Percentiles rank a stretch among this genome's conserved stretches.
phyloP scores from a whole-genome alignment of 2,888 invertebrate genomes.

The Psylliodes chrysocephalus region DNA sequence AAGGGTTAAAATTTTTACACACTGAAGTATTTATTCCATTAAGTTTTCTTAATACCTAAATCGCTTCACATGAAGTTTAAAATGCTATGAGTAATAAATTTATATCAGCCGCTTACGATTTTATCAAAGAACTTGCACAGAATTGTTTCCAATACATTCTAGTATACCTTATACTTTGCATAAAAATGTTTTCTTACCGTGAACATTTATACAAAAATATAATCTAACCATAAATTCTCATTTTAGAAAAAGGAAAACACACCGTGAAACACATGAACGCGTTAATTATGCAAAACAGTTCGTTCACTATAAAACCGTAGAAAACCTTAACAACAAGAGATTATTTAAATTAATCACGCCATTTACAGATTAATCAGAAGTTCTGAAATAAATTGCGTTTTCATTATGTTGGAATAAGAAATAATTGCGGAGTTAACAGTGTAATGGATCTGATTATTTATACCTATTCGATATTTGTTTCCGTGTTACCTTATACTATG shows the following conservation, averaged over 20 bases:
- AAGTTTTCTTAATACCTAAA: too few species aligned
- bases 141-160: too few species aligned
- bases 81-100: too few species aligned
- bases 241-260: constrained; percentile 2
- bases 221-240: not conserved
- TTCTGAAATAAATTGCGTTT: constrained; percentile 7
- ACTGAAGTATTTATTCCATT: too few species aligned
- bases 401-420: constrained; percentile 1
- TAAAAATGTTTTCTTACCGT: too few species aligned
- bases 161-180: too few species aligned
- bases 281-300: constrained; percentile 11
- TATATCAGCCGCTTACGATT: too few species aligned
- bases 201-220: too few species aligned
- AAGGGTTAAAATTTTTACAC: too few species aligned
- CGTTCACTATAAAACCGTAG: constrained; percentile 12
- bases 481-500: not conserved
- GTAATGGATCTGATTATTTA: constrained; percentile 4
- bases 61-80: too few species aligned
- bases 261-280: constrained; percentile 1
- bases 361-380: constrained; percentile 18
- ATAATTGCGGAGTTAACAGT: not conserved
- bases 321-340: constrained; percentile 14
- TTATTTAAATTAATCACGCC: constrained; percentile 16
- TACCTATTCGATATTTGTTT: not conserved
- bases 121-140: too few species aligned